These are phyloP conservation scores for Neoascia interrupta DNA, from an alignment of 2,888 invertebrate species.

Conservation along the genomic window DNA sequence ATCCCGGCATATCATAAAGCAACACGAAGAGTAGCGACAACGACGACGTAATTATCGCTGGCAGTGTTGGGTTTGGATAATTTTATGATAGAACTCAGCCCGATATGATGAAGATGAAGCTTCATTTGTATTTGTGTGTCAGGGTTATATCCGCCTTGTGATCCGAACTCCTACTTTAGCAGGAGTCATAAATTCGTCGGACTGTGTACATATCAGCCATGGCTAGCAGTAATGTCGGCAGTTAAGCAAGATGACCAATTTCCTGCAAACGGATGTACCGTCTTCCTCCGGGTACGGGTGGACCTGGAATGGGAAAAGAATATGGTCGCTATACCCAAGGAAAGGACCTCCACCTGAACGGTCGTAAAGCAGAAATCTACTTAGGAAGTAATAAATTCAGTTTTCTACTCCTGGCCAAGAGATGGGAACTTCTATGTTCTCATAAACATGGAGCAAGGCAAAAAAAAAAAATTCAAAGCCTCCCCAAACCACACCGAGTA, in stretches of 20 bases:
- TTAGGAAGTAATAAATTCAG: conserved; percentile 47
- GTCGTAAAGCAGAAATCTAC: conserved; percentile 34
- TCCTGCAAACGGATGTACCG: conserved; percentile 14
- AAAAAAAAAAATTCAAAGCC: background rate
- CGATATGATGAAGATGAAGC: background rate
- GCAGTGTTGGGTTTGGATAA: conserved; percentile 36
- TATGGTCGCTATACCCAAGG: background rate
- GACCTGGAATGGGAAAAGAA: background rate
- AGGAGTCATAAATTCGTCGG: no score
- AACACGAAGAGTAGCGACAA: conserved; percentile 4
- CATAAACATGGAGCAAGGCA: background rate
- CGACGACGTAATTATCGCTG: conserved; percentile 38
- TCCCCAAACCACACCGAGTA: background rate
- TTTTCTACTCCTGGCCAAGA: conserved; percentile 6
- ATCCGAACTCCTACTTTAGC: background rate
- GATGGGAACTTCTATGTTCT: background rate
- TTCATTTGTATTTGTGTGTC: background rate
- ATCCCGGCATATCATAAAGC: conserved; percentile 3
- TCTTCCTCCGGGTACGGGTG: no score
- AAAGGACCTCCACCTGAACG: conserved; percentile 7
- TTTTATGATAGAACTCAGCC: conserved; percentile 8
- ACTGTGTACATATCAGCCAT: no score
- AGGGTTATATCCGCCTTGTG: no score
- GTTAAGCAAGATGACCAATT: conserved; percentile 23
- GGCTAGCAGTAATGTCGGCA: background rate